These are phyloP conservation scores for Drosophila teissieri DNA, from an alignment of 1,140 invertebrate species.

Conservation along the genomic window DNA sequence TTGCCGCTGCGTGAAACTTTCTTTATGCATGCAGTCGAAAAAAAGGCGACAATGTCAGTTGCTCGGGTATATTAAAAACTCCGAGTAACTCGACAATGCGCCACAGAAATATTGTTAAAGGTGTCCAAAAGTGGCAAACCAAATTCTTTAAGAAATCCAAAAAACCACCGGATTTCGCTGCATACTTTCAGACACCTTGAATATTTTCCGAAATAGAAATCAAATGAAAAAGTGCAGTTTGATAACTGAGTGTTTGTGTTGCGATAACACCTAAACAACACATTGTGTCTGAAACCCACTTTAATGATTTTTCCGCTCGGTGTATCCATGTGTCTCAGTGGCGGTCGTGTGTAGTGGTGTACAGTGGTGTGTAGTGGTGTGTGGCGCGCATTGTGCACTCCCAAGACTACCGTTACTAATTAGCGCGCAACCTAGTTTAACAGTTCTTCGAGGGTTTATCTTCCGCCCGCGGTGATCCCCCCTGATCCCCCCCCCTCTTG, in stretches of 20 bases:
- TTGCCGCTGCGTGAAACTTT: conserved; percentile 59
- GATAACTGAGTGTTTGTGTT: too few species aligned
- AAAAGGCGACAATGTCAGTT: background rate
- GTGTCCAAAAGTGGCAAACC: background rate
- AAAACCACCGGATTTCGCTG: too few species aligned
- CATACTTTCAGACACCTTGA: too few species aligned
- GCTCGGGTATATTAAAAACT: background rate
- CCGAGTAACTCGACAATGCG: too few species aligned
- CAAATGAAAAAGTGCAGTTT: too few species aligned
- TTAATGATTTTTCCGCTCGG: conserved; percentile 15
- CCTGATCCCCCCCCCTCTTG: conserved; percentile 12
- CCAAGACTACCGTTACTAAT: conserved; percentile 75
- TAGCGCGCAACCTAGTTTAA: conserved; percentile 79
- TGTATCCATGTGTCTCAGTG: conserved; percentile 18
- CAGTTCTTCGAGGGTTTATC: conserved; percentile 70
- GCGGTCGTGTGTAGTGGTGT: conserved; percentile 6
- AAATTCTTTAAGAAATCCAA: too few species aligned
- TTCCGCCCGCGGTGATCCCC: conserved; percentile 39
- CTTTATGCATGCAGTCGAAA: conserved; percentile 31
- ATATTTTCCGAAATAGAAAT: too few species aligned
- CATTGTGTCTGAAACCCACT: too few species aligned
- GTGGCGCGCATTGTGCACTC: conserved; percentile 63
- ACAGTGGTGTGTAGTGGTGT: conserved; percentile 17
- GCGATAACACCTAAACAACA: too few species aligned
- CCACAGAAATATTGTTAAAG: too few species aligned